phyloP scores from a whole-genome alignment of 2,888 invertebrate genomes.

The Coecobrya sp. region DNA sequence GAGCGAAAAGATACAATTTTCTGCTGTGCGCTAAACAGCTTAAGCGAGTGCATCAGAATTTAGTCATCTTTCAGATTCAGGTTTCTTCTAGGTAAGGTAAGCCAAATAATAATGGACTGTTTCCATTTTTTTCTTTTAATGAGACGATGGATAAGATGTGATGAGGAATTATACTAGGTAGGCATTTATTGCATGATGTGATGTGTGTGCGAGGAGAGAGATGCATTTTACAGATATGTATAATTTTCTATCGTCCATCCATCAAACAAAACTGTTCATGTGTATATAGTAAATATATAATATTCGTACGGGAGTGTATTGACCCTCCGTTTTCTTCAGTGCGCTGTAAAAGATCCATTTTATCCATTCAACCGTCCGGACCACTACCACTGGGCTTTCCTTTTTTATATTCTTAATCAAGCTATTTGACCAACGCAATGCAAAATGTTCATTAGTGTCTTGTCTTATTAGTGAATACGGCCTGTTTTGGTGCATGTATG shows the following conservation, averaged over 20 bases:
- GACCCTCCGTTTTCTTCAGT: slow-evolving; percentile 52
- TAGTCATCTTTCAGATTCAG: slow-evolving; percentile 33
- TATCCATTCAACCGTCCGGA: slow-evolving; percentile 15
- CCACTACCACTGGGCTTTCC: not conserved
- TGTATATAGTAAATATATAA: not conserved
- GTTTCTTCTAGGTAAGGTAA: not conserved
- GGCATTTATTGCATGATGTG: slow-evolving; percentile 12
- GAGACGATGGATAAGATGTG: slow-evolving; percentile 14
- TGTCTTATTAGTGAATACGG: not conserved
- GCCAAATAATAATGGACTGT: slow-evolving; percentile 54
- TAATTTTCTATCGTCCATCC: slow-evolving; percentile 33
- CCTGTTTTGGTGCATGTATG: not conserved
- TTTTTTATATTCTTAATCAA: slow-evolving; percentile 58
- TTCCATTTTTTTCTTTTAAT: slow-evolving; percentile 58
- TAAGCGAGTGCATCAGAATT: not conserved
- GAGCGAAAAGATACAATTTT: slow-evolving; percentile 50
- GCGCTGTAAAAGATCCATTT: not conserved
- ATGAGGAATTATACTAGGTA: slow-evolving; percentile 40
- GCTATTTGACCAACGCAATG: slow-evolving; percentile 2
- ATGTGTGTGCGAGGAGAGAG: not conserved
- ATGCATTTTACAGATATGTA: slow-evolving; percentile 30
- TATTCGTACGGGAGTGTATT: slow-evolving; percentile 65
- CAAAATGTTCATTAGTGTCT: slow-evolving; percentile 49
- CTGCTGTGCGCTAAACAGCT: slow-evolving; percentile 33
- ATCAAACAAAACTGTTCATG: slow-evolving; percentile 40